Evolutionary conservation across 64 coral and sea anemone species (phyloP).

Genomic region (Stichodactyla mertensii): DNA sequence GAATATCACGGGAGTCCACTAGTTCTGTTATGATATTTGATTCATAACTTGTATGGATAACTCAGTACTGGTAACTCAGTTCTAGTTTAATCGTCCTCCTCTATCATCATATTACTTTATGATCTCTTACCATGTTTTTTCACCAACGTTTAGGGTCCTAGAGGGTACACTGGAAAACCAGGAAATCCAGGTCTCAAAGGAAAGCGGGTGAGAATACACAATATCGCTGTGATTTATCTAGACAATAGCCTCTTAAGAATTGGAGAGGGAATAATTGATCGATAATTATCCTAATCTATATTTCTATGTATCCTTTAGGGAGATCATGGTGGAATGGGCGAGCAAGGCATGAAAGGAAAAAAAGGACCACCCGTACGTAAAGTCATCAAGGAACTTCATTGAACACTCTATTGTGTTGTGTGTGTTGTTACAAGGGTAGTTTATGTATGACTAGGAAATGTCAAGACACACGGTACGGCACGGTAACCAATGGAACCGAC

Average conservation of each 20-base stretch:
- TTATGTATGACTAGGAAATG: no score
- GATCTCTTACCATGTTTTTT: background rate
- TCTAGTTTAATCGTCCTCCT: background rate
- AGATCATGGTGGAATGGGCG: conserved; percentile 33
- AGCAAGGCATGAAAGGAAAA: conserved; percentile 15
- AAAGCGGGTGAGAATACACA: background rate
- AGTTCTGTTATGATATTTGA: no score
- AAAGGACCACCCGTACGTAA: conserved; percentile 27
- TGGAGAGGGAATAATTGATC: background rate
- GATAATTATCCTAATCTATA: background rate
- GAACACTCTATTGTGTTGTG: no score
- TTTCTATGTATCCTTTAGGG: conserved; percentile 23
- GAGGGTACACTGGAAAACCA: conserved; percentile 13
- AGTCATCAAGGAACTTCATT: background rate
- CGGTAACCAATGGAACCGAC: no score
- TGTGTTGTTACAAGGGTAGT: no score
- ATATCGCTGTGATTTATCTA: background rate
- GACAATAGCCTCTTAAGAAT: background rate
- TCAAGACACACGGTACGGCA: no score
- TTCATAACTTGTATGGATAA: no score
- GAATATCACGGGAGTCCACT: no score
- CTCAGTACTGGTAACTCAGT: background rate
- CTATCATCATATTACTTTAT: background rate
- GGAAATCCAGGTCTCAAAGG: conserved; percentile 27
- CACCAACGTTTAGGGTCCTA: background rate